A percentile compares a stretch with the other conserved stretches of the same genome.
These are phyloP conservation scores for Lampris incognitus DNA, from an alignment of 2,113 vertebrate genomes.

Conservation along the genomic window DNA sequence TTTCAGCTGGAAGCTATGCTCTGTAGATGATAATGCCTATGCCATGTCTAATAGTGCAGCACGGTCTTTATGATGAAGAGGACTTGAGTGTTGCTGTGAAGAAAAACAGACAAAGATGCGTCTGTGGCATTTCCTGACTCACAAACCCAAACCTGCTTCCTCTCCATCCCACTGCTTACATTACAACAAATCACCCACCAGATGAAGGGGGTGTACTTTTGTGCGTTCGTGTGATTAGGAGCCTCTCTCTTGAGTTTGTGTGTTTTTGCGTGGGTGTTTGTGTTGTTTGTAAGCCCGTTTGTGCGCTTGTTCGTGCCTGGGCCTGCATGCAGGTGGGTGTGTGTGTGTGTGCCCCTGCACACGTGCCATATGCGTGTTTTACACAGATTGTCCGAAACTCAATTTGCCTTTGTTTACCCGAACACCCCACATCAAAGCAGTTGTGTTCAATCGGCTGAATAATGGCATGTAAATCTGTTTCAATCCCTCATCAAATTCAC, in stretches of 20 bases:
- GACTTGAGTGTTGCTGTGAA: not conserved
- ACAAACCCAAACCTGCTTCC: constrained; percentile 21
- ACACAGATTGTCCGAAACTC: constrained; percentile 29
- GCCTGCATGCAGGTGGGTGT: not conserved
- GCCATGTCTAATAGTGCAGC: constrained; percentile 39
- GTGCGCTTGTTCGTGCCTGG: not conserved
- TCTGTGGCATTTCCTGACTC: constrained; percentile 11
- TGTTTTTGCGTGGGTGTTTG: too few species aligned
- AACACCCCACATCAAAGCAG: constrained; percentile 39
- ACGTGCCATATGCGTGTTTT: too few species aligned
- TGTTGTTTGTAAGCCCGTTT: not conserved
- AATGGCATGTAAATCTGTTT: constrained; percentile 42
- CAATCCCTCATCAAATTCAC: constrained; percentile 38
- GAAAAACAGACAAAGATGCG: constrained; percentile 29
- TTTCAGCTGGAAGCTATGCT: constrained; percentile 50
- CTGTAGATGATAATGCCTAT: constrained; percentile 31
- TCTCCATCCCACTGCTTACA: constrained; percentile 11
- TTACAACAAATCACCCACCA: constrained; percentile 34
- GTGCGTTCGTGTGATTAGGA: not conserved
- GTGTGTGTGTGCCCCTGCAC: not conserved
- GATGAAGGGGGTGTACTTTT: not conserved
- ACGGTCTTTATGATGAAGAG: constrained; percentile 26
- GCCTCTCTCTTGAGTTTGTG: not conserved
- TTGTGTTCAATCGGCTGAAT: constrained; percentile 46
- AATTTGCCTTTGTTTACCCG: constrained; percentile 28